Percentiles rank a stretch among this genome's conserved stretches.
phyloP scores from a whole-genome alignment of 2,113 vertebrate species.

The Ivindomyrus marchei region DNA sequence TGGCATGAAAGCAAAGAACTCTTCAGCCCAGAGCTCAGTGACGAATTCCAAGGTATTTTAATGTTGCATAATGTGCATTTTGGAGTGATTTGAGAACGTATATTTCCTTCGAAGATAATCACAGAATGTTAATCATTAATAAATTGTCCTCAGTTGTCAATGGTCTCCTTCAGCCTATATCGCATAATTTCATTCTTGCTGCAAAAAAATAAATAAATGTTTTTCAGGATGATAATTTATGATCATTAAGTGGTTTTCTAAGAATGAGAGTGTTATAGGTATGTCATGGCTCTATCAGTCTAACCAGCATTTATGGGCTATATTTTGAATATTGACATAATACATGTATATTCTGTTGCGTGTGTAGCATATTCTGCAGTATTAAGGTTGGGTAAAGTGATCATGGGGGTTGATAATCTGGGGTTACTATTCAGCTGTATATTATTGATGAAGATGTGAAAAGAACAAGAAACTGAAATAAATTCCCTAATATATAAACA shows the following conservation, averaged over 20 bases:
- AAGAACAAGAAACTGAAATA: conserved; percentile 11
- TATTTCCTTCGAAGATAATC: neutral
- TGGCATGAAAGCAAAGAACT: neutral
- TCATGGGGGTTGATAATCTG: neutral
- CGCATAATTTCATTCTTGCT: neutral
- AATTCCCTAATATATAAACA: conserved; percentile 35
- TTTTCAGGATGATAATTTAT: neutral
- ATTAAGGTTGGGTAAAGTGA: neutral
- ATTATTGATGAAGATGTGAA: conserved; percentile 23
- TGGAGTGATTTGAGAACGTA: neutral
- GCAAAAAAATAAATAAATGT: neutral
- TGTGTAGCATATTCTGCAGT: neutral
- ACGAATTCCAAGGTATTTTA: neutral
- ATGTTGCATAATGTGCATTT: neutral
- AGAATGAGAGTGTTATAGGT: neutral
- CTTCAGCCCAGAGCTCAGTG: neutral
- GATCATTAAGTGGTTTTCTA: neutral
- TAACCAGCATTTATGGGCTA: neutral
- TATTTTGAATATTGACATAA: neutral
- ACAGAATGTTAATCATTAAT: neutral
- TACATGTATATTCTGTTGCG: neutral
- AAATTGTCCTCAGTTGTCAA: neutral
- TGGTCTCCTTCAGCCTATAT: neutral
- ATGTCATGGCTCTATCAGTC: neutral
- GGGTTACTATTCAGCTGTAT: conserved; percentile 4